Evolutionary conservation across 2,888 invertebrate genomes (phyloP).

Genomic region (Diarsia brunnea): DNA sequence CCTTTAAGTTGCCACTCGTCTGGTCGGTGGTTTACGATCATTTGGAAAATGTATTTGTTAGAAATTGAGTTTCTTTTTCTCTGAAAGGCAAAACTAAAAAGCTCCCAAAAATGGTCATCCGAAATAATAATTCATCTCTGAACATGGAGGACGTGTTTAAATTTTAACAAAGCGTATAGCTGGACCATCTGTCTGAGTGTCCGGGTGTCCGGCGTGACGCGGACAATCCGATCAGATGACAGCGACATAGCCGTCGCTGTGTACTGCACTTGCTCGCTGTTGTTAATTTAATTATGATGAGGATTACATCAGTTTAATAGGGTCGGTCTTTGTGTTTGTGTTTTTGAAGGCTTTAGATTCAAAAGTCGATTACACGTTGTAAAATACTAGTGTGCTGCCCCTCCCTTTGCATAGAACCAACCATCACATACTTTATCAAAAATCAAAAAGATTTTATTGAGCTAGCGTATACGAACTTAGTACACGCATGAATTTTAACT

Average conservation of each 20-base stretch:
- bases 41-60: too few relatives aligned
- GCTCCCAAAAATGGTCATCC: not conserved
- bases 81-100: too few relatives aligned
- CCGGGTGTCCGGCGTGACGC: not conserved
- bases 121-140: conserved; percentile 1
- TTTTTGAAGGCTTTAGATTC: not conserved
- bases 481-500: too few relatives aligned
- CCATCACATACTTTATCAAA: too few relatives aligned
- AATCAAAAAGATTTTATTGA: too few relatives aligned
- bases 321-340: too few relatives aligned
- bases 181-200: not conserved
- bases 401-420: too few relatives aligned
- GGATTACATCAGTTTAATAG: not conserved
- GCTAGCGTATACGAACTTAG: too few relatives aligned
- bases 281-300: conserved; percentile 5
- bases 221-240: conserved; percentile 10
- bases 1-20: too few relatives aligned
- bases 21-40: too few relatives aligned
- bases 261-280: conserved; percentile 1
- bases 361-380: not conserved
- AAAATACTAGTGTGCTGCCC: too few relatives aligned
- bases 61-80: too few relatives aligned
- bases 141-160: not conserved
- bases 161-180: conserved; percentile 4
- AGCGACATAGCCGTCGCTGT: not conserved